Base-by-base conservation (phyloP, 1,140 invertebrate genomes). In the Drosophila quadrilineata region DNA sequence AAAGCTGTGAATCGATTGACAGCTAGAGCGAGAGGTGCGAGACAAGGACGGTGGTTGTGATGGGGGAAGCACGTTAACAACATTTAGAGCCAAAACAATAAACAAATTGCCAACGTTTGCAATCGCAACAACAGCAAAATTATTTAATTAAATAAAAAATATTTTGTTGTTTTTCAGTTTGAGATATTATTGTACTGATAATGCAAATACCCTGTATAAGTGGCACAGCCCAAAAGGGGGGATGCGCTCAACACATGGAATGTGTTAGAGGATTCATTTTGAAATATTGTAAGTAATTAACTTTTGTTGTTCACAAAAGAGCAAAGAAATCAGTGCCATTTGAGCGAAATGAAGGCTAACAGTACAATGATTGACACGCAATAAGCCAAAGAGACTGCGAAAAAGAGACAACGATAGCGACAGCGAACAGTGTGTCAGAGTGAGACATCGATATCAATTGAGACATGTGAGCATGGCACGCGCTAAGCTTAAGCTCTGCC, bases 261-360 rank as follows among this genome's bases (percentile, higher is more conserved):
- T n/a, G n/a, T n/a, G n/a, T n/a, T n/a, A n/a, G n/a, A n/a, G n/a
- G n/a, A n/a, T n/a, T n/a, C n/a, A n/a, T n/a, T n/a, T n/a, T n/a
- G n/a, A n/a, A n/a, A n/a, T n/a, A n/a, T n/a, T 31, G 26, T 31
- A 2, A 22, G 46, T 49, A 24, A 50, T 54, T 71, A 41, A 58
- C 54, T 35, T 60, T 60, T 59, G 66, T 56, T 16, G 45, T 54
- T 28, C 75, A 75, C 84, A 73, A 76, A 82, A 82, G 84, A 70
- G 76, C 76, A 82, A 84, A 76, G 69, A 73, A 76, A 84, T 84
- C 59, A 76, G 62, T 70, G 64, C 77, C 75, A 71, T 71, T 71
- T 76, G 62, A n/a, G 63, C 38, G 28, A 77, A 73, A 73, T 58
- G 48, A 77, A 70, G 73, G 64, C 58, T 84, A 82, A n/a, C n/a